Conservation (phyloP, 2,113 vertebrate genomes). For the Neodontobutis hainanensis region DNA sequence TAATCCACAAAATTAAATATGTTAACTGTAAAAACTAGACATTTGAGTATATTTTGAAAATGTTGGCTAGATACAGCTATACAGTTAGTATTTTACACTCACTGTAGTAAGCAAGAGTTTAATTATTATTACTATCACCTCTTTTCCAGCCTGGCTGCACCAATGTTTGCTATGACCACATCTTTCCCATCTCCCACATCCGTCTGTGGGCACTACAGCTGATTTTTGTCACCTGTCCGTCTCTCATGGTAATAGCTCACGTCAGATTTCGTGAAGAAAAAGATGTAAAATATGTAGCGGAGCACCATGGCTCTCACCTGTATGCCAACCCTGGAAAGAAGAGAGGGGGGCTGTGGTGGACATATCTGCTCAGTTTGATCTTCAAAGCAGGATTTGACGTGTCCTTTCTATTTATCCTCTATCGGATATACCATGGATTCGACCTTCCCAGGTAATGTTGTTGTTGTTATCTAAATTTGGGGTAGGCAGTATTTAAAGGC, state of each 20-base stretch:
- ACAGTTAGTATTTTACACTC: background rate
- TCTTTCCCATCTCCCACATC: conserved; percentile 89
- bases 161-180: conserved; percentile 91
- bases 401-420: conserved; percentile 86
- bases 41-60: background rate
- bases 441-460: conserved; percentile 79
- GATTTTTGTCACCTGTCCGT: conserved; percentile 85
- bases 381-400: conserved; percentile 85
- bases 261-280: conserved; percentile 89
- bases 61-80: background rate
- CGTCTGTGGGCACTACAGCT: conserved; percentile 82
- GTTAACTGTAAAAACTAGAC: background rate
- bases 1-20: too few relatives aligned
- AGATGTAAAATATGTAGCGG: conserved; percentile 71
- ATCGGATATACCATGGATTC: conserved; percentile 84
- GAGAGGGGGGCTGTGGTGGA: conserved; percentile 85
- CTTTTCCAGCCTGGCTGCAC: conserved; percentile 83
- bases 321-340: conserved; percentile 88
- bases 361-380: conserved; percentile 85
- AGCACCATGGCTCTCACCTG: conserved; percentile 60
- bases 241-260: conserved; percentile 91
- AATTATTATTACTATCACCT: background rate
- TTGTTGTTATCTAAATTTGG: background rate
- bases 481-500: too few relatives aligned
- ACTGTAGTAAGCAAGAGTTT: too few relatives aligned